A percentile compares a stretch with the other conserved stretches of the same genome.
These are phyloP conservation scores for Poeciliopsis paucimaculata DNA, from an alignment of 2,797 vertebrate genomes.

Conservation along the genomic window DNA sequence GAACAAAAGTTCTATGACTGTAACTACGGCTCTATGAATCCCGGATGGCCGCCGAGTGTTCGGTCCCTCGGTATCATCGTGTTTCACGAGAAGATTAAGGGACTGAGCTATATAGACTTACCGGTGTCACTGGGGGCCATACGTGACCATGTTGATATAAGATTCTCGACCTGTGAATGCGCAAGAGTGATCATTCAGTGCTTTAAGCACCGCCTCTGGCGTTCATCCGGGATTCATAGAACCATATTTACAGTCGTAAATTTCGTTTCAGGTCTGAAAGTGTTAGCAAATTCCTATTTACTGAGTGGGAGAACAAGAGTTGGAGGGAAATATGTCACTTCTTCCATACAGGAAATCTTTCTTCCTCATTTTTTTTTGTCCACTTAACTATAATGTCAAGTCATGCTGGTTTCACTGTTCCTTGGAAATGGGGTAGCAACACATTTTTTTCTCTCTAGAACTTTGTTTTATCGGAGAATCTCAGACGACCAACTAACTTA, in stretches of 20 bases:
- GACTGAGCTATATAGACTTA: too few species aligned
- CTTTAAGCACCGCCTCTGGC: too few species aligned
- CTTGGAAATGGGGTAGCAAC: background rate
- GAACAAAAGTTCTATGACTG: too few species aligned
- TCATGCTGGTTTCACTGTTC: slow-evolving; percentile 1
- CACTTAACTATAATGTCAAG: background rate
- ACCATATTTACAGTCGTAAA: background rate
- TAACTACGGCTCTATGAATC: too few species aligned
- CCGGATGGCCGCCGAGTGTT: too few species aligned
- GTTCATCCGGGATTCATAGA: too few species aligned
- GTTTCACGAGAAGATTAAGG: too few species aligned
- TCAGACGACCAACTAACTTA: background rate
- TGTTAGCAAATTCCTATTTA: background rate
- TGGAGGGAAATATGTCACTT: slow-evolving; percentile 4
- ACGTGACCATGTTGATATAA: too few species aligned
- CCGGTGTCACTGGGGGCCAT: too few species aligned
- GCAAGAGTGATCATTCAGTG: too few species aligned
- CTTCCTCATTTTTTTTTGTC: background rate
- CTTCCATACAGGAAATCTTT: background rate
- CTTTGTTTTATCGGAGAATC: background rate
- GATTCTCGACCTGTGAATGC: too few species aligned
- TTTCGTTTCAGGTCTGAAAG: background rate
- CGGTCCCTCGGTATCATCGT: too few species aligned
- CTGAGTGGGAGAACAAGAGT: background rate
- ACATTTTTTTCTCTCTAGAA: background rate